Conservation (phyloP, 1,140 invertebrate species). For the Drosophila virilis region DNA sequence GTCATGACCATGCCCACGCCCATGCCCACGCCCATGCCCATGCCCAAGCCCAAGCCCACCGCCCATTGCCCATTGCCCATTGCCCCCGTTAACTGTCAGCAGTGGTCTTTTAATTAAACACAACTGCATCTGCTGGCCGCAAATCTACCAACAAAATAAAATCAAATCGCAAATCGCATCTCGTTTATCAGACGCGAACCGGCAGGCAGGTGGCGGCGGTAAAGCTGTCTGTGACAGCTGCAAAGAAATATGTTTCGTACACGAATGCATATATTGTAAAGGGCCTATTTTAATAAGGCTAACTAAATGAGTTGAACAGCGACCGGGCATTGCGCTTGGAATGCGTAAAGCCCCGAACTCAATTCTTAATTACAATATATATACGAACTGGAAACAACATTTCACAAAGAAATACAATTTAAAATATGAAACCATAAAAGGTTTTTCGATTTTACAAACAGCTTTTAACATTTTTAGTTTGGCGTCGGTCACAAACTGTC, state of each 20-base stretch:
- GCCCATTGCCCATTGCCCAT: neutral
- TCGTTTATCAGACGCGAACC: neutral
- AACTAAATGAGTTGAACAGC: constrained; percentile 11
- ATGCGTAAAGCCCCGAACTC: too few species aligned
- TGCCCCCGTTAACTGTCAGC: constrained; percentile 4
- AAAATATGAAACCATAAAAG: neutral
- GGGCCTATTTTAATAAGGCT: constrained; percentile 34
- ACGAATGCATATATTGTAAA: constrained; percentile 16
- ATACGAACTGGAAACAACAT: neutral
- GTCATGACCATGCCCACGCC: constrained; percentile 1
- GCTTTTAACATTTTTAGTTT: constrained; percentile 14
- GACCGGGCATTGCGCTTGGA: too few species aligned
- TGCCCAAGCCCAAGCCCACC: neutral
- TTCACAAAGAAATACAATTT: neutral
- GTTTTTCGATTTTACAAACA: constrained; percentile 7
- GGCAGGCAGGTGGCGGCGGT: neutral
- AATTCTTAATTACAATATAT: too few species aligned
- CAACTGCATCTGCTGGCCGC: constrained; percentile 13
- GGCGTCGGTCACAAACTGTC: constrained; percentile 50
- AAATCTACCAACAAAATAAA: constrained; percentile 36
- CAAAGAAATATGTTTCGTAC: constrained; percentile 22
- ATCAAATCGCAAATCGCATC: constrained; percentile 20
- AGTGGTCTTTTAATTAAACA: constrained; percentile 37
- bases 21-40: constrained; percentile 4
- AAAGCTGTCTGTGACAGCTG: constrained; percentile 10